Evolutionary conservation across 2,113 vertebrate species (phyloP).

Genomic region (Rhodinocichla rosea): DNA sequence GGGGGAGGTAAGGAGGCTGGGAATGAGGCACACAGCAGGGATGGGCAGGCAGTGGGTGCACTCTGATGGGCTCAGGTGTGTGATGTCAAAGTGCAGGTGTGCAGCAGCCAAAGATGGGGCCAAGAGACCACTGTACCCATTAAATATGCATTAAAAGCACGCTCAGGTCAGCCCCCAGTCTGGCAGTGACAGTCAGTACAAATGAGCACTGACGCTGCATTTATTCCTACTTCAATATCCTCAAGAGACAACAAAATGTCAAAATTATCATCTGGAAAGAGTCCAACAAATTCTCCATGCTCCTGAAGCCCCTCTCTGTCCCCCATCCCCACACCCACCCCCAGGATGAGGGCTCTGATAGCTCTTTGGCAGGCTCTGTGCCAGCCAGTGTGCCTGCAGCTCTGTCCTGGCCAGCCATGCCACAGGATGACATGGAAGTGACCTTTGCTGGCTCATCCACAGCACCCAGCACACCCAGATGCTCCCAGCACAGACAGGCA

Average conservation of each 20-base stretch:
- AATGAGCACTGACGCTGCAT: not conserved
- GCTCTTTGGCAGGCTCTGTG: not conserved
- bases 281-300: not conserved
- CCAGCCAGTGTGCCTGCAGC: rapidly evolving
- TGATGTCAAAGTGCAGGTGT: not conserved
- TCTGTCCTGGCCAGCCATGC: rapidly evolving
- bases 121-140: not conserved
- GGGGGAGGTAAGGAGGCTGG: not conserved
- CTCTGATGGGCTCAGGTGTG: not conserved
- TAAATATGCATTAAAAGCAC: not conserved
- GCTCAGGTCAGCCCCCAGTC: not conserved
- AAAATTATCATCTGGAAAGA: not conserved
- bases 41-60: not conserved
- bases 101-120: not conserved
- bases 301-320: too few species aligned
- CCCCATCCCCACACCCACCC: not conserved
- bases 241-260: not conserved
- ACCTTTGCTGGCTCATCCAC: not conserved
- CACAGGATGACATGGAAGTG: not conserved
- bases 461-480: rapidly evolving
- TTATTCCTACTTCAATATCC: not conserved
- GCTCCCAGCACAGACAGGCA: not conserved
- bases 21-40: not conserved
- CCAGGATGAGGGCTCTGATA: not conserved
- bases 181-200: not conserved